phyloP scores from a whole-genome alignment of 2,113 vertebrate genomes.

The Tyrannus savana region DNA sequence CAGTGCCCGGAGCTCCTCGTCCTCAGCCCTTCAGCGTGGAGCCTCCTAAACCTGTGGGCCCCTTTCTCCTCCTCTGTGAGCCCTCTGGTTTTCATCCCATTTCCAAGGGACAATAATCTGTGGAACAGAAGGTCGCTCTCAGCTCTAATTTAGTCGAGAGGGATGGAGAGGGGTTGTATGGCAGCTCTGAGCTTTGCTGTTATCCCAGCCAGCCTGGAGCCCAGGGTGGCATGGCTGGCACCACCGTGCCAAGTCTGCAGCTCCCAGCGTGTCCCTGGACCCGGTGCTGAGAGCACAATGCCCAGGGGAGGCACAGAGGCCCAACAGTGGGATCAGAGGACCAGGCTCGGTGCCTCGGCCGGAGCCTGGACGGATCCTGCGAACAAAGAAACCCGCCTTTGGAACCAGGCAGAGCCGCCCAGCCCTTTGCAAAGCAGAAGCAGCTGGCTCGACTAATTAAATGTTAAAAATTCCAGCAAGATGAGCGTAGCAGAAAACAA shows the following conservation, averaged over 20 bases:
- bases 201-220: background rate
- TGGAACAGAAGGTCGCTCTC: background rate
- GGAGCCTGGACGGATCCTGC: conserved; percentile 12
- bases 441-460: conserved; percentile 74
- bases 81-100: background rate
- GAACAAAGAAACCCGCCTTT: conserved; percentile 16
- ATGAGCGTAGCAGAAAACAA: conserved; percentile 34
- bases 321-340: background rate
- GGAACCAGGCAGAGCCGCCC: background rate
- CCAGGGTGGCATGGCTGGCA: background rate
- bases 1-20: accelerated
- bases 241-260: accelerated
- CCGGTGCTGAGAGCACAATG: background rate
- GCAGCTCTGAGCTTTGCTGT: background rate
- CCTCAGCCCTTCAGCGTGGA: background rate
- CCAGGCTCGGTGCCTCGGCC: background rate
- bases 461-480: conserved; percentile 63
- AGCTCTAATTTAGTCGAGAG: background rate
- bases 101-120: background rate
- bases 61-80: background rate
- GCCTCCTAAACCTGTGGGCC: background rate
- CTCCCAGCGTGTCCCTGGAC: background rate
- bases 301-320: background rate
- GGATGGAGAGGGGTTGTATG: background rate
- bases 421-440: conserved; percentile 17